A percentile compares a stretch with the other conserved stretches of the same genome.
Conservation (phyloP, 23 tunicate species). For the Oikopleura dioica region DNA sequence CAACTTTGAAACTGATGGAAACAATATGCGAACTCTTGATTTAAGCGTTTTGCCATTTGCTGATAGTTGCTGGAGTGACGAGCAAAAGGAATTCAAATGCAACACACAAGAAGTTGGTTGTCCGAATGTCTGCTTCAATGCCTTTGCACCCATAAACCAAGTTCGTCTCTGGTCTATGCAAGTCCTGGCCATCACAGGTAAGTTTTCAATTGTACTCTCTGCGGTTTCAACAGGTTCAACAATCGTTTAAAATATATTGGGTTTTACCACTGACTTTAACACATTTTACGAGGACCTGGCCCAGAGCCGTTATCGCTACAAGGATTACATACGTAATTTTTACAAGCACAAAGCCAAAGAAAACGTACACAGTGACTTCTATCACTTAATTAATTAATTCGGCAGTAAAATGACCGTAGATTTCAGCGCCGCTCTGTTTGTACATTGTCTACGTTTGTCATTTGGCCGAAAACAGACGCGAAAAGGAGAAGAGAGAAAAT, state of each 20-base stretch:
- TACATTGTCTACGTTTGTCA: constrained; percentile 3
- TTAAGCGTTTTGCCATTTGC: constrained; percentile 22
- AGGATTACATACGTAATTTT: too few species aligned
- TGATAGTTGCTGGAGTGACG: constrained; percentile 77
- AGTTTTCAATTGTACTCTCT: constrained; percentile 18
- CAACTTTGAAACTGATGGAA: too few species aligned
- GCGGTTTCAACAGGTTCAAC: background rate
- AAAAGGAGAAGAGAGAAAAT: background rate
- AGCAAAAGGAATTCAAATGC: constrained; percentile 72
- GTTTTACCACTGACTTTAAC: too few species aligned
- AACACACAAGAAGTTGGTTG: constrained; percentile 76
- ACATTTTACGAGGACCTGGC: too few species aligned
- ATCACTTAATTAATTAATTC: background rate
- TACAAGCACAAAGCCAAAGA: too few species aligned
- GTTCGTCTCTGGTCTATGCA: constrained; percentile 59
- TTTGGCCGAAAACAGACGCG: background rate
- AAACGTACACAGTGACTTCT: background rate
- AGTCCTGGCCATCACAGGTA: constrained; percentile 34
- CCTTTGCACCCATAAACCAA: constrained; percentile 47
- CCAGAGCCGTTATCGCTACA: too few species aligned
- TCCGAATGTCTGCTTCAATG: constrained; percentile 61
- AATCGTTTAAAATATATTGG: background rate
- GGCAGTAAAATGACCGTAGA: background rate
- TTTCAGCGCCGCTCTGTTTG: background rate
- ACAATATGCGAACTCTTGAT: too few species aligned